phyloP scores from a whole-genome alignment of 2,797 vertebrate genomes.

The Pampus argenteus region DNA sequence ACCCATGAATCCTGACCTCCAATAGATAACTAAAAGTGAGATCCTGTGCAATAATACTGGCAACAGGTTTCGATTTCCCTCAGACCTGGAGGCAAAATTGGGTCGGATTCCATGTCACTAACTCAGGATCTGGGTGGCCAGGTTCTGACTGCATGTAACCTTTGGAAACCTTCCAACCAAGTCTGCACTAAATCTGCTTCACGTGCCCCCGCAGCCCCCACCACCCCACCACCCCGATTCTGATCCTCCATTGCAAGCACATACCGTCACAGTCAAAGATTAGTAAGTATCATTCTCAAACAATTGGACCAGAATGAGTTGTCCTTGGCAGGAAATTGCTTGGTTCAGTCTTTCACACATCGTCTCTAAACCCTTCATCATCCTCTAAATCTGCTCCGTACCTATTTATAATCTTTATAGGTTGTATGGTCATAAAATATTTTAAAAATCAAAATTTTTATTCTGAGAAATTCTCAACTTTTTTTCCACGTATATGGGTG shows the following conservation, averaged over 20 bases:
- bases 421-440: not conserved
- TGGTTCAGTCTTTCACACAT: constrained; percentile 6
- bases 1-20: constrained; percentile 26
- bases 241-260: constrained; percentile 8
- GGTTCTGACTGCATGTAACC: constrained; percentile 36
- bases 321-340: not conserved
- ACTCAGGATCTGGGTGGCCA: constrained; percentile 23
- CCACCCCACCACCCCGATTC: constrained; percentile 43
- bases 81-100: constrained; percentile 29
- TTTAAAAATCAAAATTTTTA: not conserved
- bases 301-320: constrained; percentile 12
- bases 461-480: not conserved
- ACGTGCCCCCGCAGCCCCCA: constrained; percentile 6
- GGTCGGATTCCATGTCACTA: constrained; percentile 41
- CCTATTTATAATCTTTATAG: not conserved
- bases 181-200: constrained; percentile 26
- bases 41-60: constrained; percentile 19
- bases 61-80: constrained; percentile 5
- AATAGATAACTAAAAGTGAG: not conserved
- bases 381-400: constrained; percentile 10
- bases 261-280: constrained; percentile 26
- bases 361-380: not conserved
- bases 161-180: constrained; percentile 43
- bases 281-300: constrained; percentile 13
- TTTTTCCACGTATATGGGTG: not conserved